Base-by-base conservation (phyloP, 2,888 invertebrate genomes). In the Lepidocyrtoides sp. region DNA sequence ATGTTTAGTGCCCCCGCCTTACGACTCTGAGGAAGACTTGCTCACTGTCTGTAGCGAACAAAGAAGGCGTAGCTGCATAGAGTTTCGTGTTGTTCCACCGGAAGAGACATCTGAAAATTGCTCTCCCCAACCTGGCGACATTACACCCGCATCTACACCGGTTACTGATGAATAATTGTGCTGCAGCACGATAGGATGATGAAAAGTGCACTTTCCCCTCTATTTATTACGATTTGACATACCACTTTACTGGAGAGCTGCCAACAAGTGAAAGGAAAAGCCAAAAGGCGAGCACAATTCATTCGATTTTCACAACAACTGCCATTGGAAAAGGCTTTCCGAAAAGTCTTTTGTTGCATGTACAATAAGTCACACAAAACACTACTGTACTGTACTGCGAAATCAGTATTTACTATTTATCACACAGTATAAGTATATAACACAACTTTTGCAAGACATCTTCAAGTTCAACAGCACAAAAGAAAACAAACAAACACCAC, bases 91-190 rank as follows among this genome's bases (percentile, higher is more conserved):
- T 72, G 72, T 86, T 81, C 86, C 86, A 44, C 86, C 91, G 51
- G 86, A 89, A 29, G 83, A 89, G 32, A 60, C 89, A 72, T 89
- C 89, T 20, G 82, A 29, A 69, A 72, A 51, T 44, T 23, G 60
- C 14, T 89, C 83, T 26, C 89, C 79, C 54, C 79, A 79, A 17
- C 51, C 79, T 7, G 79, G 32, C 17, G 32, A 79, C 54, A 10
- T 79, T n/a, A 79, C 86, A 86, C 90, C 90, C 17, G 77, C 90
- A 63, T n/a, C 85, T 8, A 84, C 90, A 54, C 91, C 91, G 23
- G 51, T 75, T 20, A 63, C 77, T 41, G 91, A 91, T 86, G 91
- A 91, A 66, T 90, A 90, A 90, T 90, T 86, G 57, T 66, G 29
- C 81, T 72, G 69, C 60, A 81, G 86, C 91, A 91, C 79, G 81